Conservation (phyloP, 2,113 vertebrate species). For the Sus scrofa region T2T-Sscrofa CM000824.6:78221501-78222000, state of each 20-base stretch:
- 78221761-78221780: too few species aligned
- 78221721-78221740: too few species aligned
- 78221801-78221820: too few species aligned
- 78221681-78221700: too few species aligned
- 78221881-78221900: too few species aligned
- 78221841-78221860: too few species aligned
- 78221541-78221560: not conserved
- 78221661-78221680: too few species aligned
- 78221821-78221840: too few species aligned
- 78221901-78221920: not conserved
- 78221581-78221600: not conserved
- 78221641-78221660: not conserved
- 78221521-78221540: not conserved
- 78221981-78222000: not conserved
- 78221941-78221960: not conserved
- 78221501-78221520: not conserved
- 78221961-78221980: not conserved
- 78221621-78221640: not conserved
- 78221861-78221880: too few species aligned
- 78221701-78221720: too few species aligned
- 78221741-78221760: too few species aligned
- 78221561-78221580: not conserved
- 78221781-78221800: too few species aligned
- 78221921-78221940: constrained; percentile 3
- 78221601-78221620: not conserved